phyloP scores from a whole-genome alignment of 53 echinoderm and acorn worm genomes.

The Paracentrotus lividus region DNA sequence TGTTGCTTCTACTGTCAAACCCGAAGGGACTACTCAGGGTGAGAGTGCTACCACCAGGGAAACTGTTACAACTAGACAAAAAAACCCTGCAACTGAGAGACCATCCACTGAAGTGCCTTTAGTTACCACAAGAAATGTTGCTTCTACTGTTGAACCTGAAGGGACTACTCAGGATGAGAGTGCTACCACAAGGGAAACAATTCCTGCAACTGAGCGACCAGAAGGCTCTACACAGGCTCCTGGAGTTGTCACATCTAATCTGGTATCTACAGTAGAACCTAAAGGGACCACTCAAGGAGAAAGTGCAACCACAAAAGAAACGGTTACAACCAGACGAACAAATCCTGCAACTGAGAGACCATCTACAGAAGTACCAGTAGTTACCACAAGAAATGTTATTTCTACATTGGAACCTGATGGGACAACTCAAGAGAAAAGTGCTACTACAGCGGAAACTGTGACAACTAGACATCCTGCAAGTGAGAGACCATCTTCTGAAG shows the following conservation, averaged over 20 bases:
- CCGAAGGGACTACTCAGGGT: neutral
- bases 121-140: neutral
- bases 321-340: too few relatives aligned
- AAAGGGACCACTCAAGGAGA: too few relatives aligned
- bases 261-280: neutral
- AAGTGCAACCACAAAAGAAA: too few relatives aligned
- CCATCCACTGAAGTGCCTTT: neutral
- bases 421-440: neutral
- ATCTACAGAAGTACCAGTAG: neutral
- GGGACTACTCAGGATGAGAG: neutral
- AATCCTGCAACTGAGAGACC: neutral
- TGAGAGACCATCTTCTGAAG: neutral
- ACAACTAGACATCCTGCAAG: neutral
- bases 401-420: neutral
- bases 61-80: neutral
- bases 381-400: neutral
- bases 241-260: neutral
- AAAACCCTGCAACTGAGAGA: neutral
- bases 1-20: neutral
- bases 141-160: neutral
- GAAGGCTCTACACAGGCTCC: neutral
- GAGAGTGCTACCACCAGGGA: constrained; percentile 16
- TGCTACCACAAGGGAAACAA: neutral
- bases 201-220: neutral
- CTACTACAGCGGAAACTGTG: neutral